Evolutionary conservation across 2,113 vertebrate species (phyloP).

Genomic region (Pleuronectes platessa): DNA sequence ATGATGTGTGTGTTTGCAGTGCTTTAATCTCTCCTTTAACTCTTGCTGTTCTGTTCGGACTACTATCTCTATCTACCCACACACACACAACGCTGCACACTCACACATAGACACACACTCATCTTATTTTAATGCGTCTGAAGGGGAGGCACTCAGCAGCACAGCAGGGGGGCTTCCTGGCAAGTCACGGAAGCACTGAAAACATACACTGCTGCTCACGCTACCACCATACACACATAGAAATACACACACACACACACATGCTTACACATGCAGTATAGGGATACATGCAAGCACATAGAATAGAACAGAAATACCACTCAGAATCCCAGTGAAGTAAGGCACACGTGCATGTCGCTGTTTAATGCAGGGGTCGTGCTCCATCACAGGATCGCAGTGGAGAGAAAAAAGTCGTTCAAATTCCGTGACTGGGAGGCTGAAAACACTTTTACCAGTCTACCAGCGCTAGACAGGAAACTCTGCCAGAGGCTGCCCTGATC

Average conservation of each 20-base stretch:
- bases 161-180: slow-evolving; percentile 81
- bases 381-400: slow-evolving; percentile 6
- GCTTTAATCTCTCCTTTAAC: slow-evolving; percentile 65
- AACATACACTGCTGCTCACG: slow-evolving; percentile 74
- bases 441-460: slow-evolving; percentile 47
- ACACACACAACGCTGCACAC: slow-evolving; percentile 12
- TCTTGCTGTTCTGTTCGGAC: slow-evolving; percentile 37
- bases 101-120: slow-evolving; percentile 58
- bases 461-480: slow-evolving; percentile 42
- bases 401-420: slow-evolving; percentile 35
- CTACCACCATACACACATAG: slow-evolving; percentile 62
- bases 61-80: slow-evolving; percentile 27
- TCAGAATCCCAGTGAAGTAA: slow-evolving; percentile 2
- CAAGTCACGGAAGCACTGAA: slow-evolving; percentile 83
- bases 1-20: slow-evolving; percentile 58
- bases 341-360: slow-evolving; percentile 24
- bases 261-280: slow-evolving; percentile 11
- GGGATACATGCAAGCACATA: slow-evolving; percentile 30
- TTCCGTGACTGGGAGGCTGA: slow-evolving; percentile 64
- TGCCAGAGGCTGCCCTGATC: slow-evolving; percentile 58
- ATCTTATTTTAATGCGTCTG: slow-evolving; percentile 85
- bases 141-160: slow-evolving; percentile 77
- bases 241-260: slow-evolving; percentile 17
- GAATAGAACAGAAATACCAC: slow-evolving; percentile 21
- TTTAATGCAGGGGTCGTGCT: slow-evolving; percentile 5